Evolutionary conservation across 2,797 vertebrate species (phyloP).

Genomic region (Sciurus vulgaris): DNA sequence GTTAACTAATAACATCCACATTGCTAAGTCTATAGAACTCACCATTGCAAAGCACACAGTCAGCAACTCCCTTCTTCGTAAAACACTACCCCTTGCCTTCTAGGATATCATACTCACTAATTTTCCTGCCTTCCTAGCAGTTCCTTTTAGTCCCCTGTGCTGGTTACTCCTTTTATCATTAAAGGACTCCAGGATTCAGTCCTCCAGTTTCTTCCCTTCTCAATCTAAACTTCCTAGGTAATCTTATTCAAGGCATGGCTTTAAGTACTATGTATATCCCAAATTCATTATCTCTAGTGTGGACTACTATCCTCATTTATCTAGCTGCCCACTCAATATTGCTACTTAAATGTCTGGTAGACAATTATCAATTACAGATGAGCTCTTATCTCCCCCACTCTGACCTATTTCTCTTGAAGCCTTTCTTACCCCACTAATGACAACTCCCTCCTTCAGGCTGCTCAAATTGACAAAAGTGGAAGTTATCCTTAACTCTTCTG

Average conservation of each 20-base stretch:
- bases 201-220: not conserved
- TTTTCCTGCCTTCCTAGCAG: not conserved
- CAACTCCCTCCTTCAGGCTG: not conserved
- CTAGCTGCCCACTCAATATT: not conserved
- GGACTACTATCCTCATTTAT: not conserved
- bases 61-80: not conserved
- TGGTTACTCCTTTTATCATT: not conserved
- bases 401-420: not conserved
- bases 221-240: not conserved
- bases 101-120: not conserved
- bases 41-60: not conserved
- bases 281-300: not conserved
- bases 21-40: not conserved
- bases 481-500: not conserved
- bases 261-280: not conserved
- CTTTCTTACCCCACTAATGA: not conserved
- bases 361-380: not conserved
- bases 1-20: not conserved
- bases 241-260: not conserved
- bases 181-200: conserved; percentile 27
- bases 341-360: not conserved
- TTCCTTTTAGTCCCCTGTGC: not conserved
- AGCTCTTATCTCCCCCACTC: not conserved
- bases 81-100: not conserved
- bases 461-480: not conserved